Evolutionary conservation across 2,113 vertebrate species (phyloP).

Genomic region (Phalacrocorax carbo): DNA sequence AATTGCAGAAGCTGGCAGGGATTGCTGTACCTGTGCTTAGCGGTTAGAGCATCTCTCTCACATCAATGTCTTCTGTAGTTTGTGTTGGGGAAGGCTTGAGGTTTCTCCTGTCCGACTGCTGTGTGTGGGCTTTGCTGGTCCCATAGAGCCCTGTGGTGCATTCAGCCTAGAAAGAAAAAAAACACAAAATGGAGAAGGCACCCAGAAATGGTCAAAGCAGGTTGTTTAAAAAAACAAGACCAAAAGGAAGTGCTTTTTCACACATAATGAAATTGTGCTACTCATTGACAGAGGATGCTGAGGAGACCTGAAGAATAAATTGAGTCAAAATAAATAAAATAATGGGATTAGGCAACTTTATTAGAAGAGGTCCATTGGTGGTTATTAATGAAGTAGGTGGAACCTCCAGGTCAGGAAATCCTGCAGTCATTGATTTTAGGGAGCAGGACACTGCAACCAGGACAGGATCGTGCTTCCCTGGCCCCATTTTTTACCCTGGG

Average conservation of each 20-base stretch:
- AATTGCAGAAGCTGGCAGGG: background rate
- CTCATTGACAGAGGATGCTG: background rate
- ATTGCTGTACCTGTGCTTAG: background rate
- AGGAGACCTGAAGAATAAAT: conserved; percentile 18
- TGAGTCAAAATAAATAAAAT: conserved; percentile 20
- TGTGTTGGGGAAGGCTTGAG: background rate
- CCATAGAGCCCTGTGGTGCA: background rate
- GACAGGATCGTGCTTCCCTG: background rate
- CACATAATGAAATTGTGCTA: conserved; percentile 13
- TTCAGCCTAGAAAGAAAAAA: background rate
- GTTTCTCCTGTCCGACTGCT: background rate
- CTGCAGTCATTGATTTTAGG: background rate
- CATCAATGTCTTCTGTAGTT: background rate
- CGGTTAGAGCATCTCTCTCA: background rate
- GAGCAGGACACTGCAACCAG: background rate
- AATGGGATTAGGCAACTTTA: conserved; percentile 24
- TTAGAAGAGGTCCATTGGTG: background rate
- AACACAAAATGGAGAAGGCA: background rate
- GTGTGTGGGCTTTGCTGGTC: background rate
- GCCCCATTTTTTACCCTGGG: background rate
- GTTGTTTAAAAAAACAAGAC: background rate
- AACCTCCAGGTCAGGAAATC: background rate
- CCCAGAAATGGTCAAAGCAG: background rate
- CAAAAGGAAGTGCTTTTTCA: conserved; percentile 30
- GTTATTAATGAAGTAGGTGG: conserved; percentile 6